A percentile compares a stretch with the other conserved stretches of the same genome.
Evolutionary conservation across 2,888 invertebrate species (phyloP).

Genomic region (Eupithecia inturbata): DNA sequence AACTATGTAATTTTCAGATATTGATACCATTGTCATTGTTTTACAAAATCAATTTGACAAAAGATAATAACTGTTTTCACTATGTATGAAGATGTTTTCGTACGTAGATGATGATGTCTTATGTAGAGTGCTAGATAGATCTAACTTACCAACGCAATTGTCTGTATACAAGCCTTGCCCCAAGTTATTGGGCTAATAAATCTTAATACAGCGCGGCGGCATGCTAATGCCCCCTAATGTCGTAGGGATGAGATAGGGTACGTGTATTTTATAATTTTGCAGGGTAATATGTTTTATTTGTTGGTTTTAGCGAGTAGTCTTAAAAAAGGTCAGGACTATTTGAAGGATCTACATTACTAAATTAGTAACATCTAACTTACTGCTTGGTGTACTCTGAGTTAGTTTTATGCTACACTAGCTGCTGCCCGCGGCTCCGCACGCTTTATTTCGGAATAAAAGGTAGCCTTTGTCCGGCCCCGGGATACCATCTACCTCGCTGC

Average conservation of each 20-base stretch:
- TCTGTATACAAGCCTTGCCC: constrained; percentile 35
- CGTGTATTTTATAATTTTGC: constrained; percentile 26
- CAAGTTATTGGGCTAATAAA: constrained; percentile 60
- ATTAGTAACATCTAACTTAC: too few species aligned
- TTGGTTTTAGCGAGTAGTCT: background rate
- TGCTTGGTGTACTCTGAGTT: too few species aligned
- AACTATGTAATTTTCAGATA: too few species aligned
- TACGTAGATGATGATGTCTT: background rate
- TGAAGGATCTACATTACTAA: too few species aligned
- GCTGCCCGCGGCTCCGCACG: too few species aligned
- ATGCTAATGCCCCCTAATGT: constrained; percentile 58
- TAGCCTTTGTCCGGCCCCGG: too few species aligned
- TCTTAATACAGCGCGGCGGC: constrained; percentile 56
- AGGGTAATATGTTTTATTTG: background rate
- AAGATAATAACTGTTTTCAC: too few species aligned
- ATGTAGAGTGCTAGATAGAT: background rate
- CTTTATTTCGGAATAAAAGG: too few species aligned
- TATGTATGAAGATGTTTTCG: background rate
- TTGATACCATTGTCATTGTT: too few species aligned
- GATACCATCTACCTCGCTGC: too few species aligned
- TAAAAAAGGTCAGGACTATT: background rate
- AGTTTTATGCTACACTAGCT: too few species aligned
- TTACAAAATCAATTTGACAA: too few species aligned
- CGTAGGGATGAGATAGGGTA: constrained; percentile 47
- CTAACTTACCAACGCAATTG: constrained; percentile 14